Evolutionary conservation across 2,797 vertebrate genomes (phyloP).

Genomic region (Trichosurus vulpecula): DNA sequence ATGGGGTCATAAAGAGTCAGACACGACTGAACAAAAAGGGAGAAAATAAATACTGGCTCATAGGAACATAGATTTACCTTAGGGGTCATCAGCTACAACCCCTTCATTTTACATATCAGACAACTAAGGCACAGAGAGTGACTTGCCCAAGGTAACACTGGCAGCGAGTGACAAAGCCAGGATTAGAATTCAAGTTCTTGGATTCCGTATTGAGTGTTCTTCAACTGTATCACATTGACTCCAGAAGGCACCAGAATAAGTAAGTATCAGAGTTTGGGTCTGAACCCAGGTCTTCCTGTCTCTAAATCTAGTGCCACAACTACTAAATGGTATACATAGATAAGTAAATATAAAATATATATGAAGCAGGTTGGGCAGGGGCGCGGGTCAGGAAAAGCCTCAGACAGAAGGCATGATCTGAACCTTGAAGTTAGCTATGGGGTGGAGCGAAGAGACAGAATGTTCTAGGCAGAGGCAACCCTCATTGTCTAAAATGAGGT

Average conservation of each 20-base stretch:
- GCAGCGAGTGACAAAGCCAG: not conserved
- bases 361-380: not conserved
- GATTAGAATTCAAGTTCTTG: too few species aligned
- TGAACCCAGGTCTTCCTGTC: not conserved
- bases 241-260: not conserved
- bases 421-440: not conserved
- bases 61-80: not conserved
- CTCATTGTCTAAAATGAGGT: not conserved
- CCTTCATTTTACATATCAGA: not conserved
- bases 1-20: not conserved
- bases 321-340: not conserved
- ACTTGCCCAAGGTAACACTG: not conserved
- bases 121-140: not conserved
- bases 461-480: not conserved
- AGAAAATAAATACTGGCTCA: not conserved
- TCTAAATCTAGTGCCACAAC: not conserved
- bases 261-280: not conserved
- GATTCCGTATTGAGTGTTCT: not conserved
- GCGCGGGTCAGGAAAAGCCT: not conserved
- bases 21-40: not conserved
- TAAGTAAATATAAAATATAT: not conserved
- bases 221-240: not conserved
- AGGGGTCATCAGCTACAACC: not conserved
- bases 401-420: not conserved
- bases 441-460: not conserved